Percentiles rank a stretch among this genome's conserved stretches.
phyloP scores from a whole-genome alignment of 2,797 vertebrate genomes.

The Tolypeutes matacus region DNA sequence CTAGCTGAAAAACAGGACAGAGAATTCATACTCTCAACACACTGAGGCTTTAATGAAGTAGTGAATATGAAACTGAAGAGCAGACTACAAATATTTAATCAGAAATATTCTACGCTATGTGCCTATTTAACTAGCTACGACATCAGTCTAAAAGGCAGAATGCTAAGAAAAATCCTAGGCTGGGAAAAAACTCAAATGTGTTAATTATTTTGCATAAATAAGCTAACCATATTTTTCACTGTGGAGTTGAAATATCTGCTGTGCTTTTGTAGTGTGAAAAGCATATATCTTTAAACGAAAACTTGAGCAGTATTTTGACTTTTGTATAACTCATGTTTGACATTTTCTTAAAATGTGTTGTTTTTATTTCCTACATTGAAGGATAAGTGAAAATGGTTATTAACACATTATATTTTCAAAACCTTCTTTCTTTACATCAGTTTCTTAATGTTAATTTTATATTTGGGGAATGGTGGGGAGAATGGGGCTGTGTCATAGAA shows the following conservation, averaged over 20 bases:
- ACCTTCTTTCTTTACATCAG: background rate
- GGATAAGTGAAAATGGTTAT: conserved; percentile 6
- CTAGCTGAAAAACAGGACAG: background rate
- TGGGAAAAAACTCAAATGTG: conserved; percentile 79
- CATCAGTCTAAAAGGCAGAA: conserved; percentile 48
- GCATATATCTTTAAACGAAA: conserved; percentile 44
- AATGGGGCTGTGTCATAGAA: background rate
- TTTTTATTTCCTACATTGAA: conserved; percentile 57
- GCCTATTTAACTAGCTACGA: conserved; percentile 70
- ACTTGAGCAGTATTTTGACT: conserved; percentile 57
- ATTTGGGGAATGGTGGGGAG: background rate
- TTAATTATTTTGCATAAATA: conserved; percentile 74
- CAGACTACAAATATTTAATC: conserved; percentile 76
- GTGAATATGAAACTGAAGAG: conserved; percentile 58
- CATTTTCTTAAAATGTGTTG: conserved; percentile 51
- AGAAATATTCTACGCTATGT: conserved; percentile 66
- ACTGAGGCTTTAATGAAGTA: background rate
- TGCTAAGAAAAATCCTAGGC: conserved; percentile 62
- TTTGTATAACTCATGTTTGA: conserved; percentile 41
- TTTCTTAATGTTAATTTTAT: conserved; percentile 38
- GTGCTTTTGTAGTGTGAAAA: conserved; percentile 66
- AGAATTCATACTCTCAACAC: background rate
- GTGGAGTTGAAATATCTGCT: conserved; percentile 65
- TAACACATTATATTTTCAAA: conserved; percentile 55
- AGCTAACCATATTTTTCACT: conserved; percentile 69